Conservation (phyloP, 1,140 invertebrate genomes). For the Orchesella cincta region DNA sequence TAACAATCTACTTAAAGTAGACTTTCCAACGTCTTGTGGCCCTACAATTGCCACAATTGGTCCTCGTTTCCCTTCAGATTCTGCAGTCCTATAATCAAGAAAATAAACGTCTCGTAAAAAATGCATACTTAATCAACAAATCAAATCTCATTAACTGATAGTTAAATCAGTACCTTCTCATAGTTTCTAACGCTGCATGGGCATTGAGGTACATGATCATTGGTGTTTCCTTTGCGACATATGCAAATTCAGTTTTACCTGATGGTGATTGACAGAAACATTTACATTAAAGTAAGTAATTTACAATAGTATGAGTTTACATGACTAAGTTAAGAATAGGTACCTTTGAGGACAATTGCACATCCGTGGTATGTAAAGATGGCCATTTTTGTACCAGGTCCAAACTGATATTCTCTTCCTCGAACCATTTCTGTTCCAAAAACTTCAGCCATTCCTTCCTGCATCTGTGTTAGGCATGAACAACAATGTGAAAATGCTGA, state of each 20-base stretch:
- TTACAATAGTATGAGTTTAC: background rate
- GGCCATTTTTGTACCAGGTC: constrained; percentile 87
- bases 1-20: constrained; percentile 83
- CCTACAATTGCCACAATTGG: constrained; percentile 90
- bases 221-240: constrained; percentile 92
- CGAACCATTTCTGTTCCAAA: constrained; percentile 96
- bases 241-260: constrained; percentile 88
- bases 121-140: background rate
- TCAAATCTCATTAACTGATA: background rate
- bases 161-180: constrained; percentile 40
- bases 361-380: constrained; percentile 97
- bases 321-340: background rate
- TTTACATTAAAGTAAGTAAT: background rate
- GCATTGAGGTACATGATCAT: constrained; percentile 92
- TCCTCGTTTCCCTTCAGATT: constrained; percentile 60
- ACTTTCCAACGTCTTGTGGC: constrained; percentile 94
- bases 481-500: background rate
- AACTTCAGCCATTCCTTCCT: constrained; percentile 89
- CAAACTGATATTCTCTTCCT: constrained; percentile 89
- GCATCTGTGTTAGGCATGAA: constrained; percentile 61
- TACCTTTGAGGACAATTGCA: constrained; percentile 69
- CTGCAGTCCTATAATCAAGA: constrained; percentile 36
- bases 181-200: constrained; percentile 83
- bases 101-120: background rate
- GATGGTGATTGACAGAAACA: constrained; percentile 66